These are phyloP conservation scores for Bilobella aurantiaca DNA, from an alignment of 1,140 invertebrate genomes.

Conservation along the genomic window DNA sequence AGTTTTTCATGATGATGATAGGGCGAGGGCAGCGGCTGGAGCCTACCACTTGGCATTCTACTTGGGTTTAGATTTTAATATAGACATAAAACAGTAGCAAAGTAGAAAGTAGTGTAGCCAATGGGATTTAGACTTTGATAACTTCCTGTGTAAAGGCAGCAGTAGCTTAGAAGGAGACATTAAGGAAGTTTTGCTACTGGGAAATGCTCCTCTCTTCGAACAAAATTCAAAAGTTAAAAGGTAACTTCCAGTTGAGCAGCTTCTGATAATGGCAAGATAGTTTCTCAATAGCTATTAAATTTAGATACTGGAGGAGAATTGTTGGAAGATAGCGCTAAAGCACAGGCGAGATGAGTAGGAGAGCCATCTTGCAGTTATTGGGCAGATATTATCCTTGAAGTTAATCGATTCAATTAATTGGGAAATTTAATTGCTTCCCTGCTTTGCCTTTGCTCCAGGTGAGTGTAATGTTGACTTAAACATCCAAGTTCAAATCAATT, in stretches of 20 bases:
- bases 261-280: no score
- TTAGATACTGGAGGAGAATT: no score
- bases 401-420: no score
- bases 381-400: no score
- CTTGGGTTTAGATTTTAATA: slow-evolving; percentile 4
- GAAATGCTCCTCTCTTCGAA: no score
- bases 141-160: not conserved
- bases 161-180: not conserved
- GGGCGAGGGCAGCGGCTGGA: not conserved
- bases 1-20: slow-evolving; percentile 1
- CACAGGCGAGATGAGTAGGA: no score
- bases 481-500: not conserved
- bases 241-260: not conserved
- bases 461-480: not conserved
- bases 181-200: no score
- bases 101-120: not conserved
- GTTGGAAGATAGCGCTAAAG: no score
- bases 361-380: no score
- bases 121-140: not conserved
- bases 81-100: slow-evolving; percentile 5
- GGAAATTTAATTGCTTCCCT: no score
- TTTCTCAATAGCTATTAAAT: no score
- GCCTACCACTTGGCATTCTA: not conserved
- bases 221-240: not conserved
- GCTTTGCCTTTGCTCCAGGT: not conserved